A percentile compares a stretch with the other conserved stretches of the same genome.
phyloP scores from a whole-genome alignment of 2,113 vertebrate species.

The Grammomys surdaster region DNA sequence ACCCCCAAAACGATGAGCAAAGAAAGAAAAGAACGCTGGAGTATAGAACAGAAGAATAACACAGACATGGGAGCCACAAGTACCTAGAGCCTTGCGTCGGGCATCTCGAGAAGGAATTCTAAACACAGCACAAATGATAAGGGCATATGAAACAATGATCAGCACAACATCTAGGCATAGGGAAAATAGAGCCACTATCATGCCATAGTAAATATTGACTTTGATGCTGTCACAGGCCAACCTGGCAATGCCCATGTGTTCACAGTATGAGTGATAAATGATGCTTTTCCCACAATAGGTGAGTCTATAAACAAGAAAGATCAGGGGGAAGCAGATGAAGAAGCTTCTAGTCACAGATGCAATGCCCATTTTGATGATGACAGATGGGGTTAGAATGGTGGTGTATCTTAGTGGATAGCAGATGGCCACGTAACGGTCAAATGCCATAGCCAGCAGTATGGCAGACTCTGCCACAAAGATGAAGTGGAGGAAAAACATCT shows the following conservation, averaged over 20 bases:
- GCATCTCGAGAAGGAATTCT: neutral
- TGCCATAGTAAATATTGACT: neutral
- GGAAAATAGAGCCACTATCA: neutral
- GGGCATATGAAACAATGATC: neutral
- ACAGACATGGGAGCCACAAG: neutral
- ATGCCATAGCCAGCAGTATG: constrained; percentile 5
- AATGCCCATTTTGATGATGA: neutral
- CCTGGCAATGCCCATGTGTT: constrained; percentile 27
- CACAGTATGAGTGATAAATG: neutral
- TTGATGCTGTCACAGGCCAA: constrained; percentile 15
- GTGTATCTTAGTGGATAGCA: neutral
- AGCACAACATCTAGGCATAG: neutral
- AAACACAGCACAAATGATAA: neutral
- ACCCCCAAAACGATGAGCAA: constrained; percentile 38
- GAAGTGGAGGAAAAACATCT: constrained; percentile 77
- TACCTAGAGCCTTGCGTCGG: neutral
- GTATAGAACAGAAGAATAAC: constrained; percentile 21
- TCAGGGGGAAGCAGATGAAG: neutral
- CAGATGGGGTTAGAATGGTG: neutral
- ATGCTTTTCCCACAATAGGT: neutral
- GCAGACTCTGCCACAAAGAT: constrained; percentile 72
- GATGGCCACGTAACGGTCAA: constrained; percentile 8
- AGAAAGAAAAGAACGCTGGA: constrained; percentile 44
- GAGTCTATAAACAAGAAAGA: neutral
- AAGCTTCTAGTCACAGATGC: neutral